Conservation (phyloP, 2,888 invertebrate genomes). For the Chaetogeoica ovagalla region DNA sequence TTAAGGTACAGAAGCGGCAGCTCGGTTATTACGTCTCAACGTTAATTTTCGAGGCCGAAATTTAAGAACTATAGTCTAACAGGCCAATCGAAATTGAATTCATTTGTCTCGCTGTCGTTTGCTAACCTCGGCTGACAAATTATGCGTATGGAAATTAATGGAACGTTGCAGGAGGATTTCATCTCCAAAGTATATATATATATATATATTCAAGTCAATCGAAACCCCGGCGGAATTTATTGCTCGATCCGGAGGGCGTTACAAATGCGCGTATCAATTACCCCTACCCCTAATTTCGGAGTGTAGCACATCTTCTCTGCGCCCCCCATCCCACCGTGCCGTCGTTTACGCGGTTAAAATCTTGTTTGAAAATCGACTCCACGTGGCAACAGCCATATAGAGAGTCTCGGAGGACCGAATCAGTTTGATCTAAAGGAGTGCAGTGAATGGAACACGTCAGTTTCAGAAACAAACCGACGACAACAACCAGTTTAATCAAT, state of each 20-base stretch:
- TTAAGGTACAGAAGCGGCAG: too few species aligned
- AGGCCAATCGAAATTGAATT: conserved; percentile 17
- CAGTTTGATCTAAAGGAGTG: too few species aligned
- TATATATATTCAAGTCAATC: conserved; percentile 31
- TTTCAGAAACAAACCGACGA: too few species aligned
- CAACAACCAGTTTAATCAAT: too few species aligned
- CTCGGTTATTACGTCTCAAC: too few species aligned
- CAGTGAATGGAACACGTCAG: too few species aligned
- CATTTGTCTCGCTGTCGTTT: conserved; percentile 45
- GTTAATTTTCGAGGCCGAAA: too few species aligned
- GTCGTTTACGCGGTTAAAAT: background rate
- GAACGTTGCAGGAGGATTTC: background rate
- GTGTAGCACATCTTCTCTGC: too few species aligned
- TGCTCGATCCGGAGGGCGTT: conserved; percentile 24
- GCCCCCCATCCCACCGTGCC: background rate
- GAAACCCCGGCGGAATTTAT: conserved; percentile 26
- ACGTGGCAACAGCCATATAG: background rate
- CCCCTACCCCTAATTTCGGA: background rate
- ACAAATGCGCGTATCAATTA: conserved; percentile 40
- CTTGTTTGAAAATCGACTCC: conserved; percentile 32
- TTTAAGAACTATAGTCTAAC: too few species aligned
- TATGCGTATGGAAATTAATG: conserved; percentile 46
- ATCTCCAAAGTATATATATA: background rate
- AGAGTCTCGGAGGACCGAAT: background rate
- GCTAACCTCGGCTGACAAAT: conserved; percentile 44